Conservation (phyloP, 64 coral and sea anemone species). For the Dendrophyllia cribrosa region DNA sequence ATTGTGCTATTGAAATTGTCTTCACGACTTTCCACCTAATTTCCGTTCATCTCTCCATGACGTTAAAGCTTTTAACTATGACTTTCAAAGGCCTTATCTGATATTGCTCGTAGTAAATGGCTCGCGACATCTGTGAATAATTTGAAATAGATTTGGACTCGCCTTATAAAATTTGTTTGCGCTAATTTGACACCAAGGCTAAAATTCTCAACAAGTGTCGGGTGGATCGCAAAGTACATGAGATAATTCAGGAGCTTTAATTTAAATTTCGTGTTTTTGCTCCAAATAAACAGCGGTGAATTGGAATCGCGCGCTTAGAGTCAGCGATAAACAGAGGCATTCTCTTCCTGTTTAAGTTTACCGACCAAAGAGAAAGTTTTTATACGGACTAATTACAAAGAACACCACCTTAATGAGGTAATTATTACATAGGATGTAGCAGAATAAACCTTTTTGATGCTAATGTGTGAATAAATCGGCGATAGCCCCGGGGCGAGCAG, state of each 20-base stretch:
- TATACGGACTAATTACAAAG: constrained; percentile 94
- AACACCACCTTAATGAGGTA: constrained; percentile 94
- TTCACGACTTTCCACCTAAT: constrained; percentile 74
- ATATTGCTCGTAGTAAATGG: constrained; percentile 62
- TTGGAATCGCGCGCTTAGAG: not conserved
- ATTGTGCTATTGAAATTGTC: constrained; percentile 87
- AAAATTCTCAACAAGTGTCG: constrained; percentile 44
- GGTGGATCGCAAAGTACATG: not conserved
- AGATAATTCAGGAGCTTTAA: not conserved
- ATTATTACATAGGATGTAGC: constrained; percentile 90
- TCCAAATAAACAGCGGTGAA: not conserved
- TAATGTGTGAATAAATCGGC: constrained; percentile 96
- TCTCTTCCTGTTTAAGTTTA: constrained; percentile 89
- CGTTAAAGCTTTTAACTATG: constrained; percentile 74
- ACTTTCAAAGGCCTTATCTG: constrained; percentile 86
- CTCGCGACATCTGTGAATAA: constrained; percentile 77
- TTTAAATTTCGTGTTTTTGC: not conserved
- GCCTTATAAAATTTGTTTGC: constrained; percentile 78
- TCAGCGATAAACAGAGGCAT: constrained; percentile 19
- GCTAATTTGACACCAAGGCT: constrained; percentile 71
- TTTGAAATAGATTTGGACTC: constrained; percentile 64
- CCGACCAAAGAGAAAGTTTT: constrained; percentile 91
- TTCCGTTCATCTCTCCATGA: constrained; percentile 80
- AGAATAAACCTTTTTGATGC: constrained; percentile 95
- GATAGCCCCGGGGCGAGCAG: constrained; percentile 62